Conservation (phyloP, 2,113 vertebrate species). For the Pithys albifrons region DNA sequence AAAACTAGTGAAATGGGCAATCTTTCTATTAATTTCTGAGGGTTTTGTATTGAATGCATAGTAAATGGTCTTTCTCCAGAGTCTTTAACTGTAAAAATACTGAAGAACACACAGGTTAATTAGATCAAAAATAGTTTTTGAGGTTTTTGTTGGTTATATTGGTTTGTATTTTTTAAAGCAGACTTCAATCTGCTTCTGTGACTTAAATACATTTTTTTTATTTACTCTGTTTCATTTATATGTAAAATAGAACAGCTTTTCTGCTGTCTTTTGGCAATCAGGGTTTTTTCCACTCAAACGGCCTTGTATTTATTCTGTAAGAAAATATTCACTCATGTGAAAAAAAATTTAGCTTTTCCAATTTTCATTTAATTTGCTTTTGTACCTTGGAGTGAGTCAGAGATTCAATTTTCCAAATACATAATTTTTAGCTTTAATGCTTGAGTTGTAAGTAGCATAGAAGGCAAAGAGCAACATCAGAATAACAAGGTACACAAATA, state of each 20-base stretch:
- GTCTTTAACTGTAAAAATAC: background rate
- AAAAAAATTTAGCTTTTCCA: conserved; percentile 63
- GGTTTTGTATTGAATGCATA: background rate
- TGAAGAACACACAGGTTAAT: background rate
- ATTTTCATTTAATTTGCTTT: conserved; percentile 73
- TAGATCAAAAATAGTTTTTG: background rate
- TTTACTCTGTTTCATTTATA: conserved; percentile 55
- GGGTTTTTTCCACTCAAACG: conserved; percentile 64
- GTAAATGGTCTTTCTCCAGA: background rate
- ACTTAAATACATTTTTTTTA: conserved; percentile 55
- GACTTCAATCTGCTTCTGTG: background rate
- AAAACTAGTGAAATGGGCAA: background rate
- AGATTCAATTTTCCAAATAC: conserved; percentile 60
- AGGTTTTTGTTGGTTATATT: background rate
- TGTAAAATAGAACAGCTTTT: conserved; percentile 61
- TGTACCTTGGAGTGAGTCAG: conserved; percentile 56
- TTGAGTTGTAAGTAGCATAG: conserved; percentile 53
- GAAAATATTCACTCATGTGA: conserved; percentile 68
- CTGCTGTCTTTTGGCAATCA: conserved; percentile 52
- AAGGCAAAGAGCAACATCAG: conserved; percentile 8
- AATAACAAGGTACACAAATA: conserved; percentile 22
- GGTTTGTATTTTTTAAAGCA: background rate
- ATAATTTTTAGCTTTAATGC: conserved; percentile 57
- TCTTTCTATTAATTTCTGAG: background rate
- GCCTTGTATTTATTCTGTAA: conserved; percentile 66